These are phyloP conservation scores for Tychaedon coryphoeus DNA, from an alignment of 2,113 vertebrate species.

Conservation along the genomic window DNA sequence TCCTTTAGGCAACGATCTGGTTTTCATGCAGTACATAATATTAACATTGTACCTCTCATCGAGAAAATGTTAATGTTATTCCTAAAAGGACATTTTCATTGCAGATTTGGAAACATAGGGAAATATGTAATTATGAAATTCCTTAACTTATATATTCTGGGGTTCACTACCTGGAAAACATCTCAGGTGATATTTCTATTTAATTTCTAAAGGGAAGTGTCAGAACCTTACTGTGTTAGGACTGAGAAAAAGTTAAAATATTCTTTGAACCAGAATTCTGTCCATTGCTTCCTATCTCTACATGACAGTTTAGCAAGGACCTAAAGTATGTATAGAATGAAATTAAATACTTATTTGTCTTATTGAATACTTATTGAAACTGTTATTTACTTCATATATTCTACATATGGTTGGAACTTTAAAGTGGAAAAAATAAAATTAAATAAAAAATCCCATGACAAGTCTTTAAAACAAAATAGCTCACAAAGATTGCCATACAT, in stretches of 20 bases:
- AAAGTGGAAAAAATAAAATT: neutral
- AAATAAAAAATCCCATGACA: neutral
- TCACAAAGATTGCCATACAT: neutral
- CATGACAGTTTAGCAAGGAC: neutral
- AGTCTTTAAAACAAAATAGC: neutral
- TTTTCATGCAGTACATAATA: neutral
- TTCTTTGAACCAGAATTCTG: neutral
- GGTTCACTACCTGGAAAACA: neutral
- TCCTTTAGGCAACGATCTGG: neutral
- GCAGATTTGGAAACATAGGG: neutral
- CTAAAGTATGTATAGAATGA: neutral
- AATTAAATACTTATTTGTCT: neutral
- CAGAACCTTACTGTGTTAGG: neutral
- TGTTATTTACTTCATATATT: neutral
- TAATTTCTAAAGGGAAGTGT: neutral
- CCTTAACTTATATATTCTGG: neutral
- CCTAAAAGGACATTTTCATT: neutral
- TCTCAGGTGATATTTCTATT: neutral
- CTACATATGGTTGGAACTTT: neutral
- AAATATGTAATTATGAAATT: neutral
- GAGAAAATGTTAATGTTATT: neutral
- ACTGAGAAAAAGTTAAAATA: neutral
- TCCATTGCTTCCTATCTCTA: neutral
- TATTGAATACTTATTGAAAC: neutral
- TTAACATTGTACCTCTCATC: neutral